Evolutionary conservation across 1,140 invertebrate species (phyloP).

Genomic region (Rhyzopertha dominica): DNA sequence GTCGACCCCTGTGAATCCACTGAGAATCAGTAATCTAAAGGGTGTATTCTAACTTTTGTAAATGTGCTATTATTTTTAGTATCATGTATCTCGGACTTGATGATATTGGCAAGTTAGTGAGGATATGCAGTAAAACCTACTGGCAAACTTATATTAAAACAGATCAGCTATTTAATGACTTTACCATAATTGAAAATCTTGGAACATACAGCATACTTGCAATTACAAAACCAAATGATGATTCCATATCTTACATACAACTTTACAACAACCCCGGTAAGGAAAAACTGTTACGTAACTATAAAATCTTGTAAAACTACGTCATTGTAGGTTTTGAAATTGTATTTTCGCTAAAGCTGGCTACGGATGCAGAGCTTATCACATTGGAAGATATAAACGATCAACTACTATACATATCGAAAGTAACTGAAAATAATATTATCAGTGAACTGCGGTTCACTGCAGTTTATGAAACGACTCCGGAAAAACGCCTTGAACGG

Average conservation of each 20-base stretch:
- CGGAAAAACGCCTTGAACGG: slow-evolving; percentile 23
- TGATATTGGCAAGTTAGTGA: slow-evolving; percentile 10
- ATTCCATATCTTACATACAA: slow-evolving; percentile 9
- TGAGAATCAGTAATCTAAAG: too few species aligned
- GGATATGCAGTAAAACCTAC: slow-evolving; percentile 13
- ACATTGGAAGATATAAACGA: slow-evolving; percentile 20
- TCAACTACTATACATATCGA: slow-evolving; percentile 26
- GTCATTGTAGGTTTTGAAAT: slow-evolving; percentile 17
- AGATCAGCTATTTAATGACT: slow-evolving; percentile 9
- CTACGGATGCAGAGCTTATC: slow-evolving; percentile 18
- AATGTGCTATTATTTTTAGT: too few species aligned
- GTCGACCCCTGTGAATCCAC: too few species aligned
- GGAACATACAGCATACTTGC: slow-evolving; percentile 13
- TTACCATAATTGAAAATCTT: slow-evolving; percentile 5
- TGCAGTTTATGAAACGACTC: slow-evolving; percentile 23
- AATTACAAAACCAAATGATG: slow-evolving; percentile 13
- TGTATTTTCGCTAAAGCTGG: slow-evolving; percentile 25
- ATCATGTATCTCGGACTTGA: slow-evolving; percentile 16
- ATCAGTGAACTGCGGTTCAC: slow-evolving; percentile 26
- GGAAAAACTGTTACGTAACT: too few species aligned
- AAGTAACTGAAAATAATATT: slow-evolving; percentile 15
- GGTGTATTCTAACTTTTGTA: too few species aligned
- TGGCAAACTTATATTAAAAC: not conserved
- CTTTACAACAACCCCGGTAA: slow-evolving; percentile 13
- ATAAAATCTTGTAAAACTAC: too few species aligned